Base-by-base conservation (phyloP, 1,140 invertebrate species). In the Wasmannia auropunctata region DNA sequence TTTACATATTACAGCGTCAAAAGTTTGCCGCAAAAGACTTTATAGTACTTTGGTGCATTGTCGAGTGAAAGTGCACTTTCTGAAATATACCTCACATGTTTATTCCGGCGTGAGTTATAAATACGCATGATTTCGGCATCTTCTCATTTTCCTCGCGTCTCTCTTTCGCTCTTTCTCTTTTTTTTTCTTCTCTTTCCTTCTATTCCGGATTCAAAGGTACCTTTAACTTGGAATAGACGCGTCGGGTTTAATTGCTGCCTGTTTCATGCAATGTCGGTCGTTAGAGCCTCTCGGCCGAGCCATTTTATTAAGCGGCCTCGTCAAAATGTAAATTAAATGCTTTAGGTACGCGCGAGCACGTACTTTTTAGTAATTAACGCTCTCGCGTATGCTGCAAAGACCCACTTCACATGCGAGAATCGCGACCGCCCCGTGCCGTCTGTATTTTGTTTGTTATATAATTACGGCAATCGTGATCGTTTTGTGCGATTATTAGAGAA, bases 61-160 rank as follows among this genome's bases (percentile, higher is more conserved):
- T 16, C 34, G 11, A 19, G 10, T 25, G 11, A 58, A 43, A 43
- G 16, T 85, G 90, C 85, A 87, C 92, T 93, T 93, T 93, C 92
- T 75, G 88, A 88, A 91, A 91, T n/a, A 46, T 92, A 92, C 91
- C 91, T 92, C 87, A 91, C 87, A 92, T 93, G 91, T 93, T 87
- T 88, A 88, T 88, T 90, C 85, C 62, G 51, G 77, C 86, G 84
- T 84, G 63, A 62, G 88, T 92, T 93, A 93, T 93, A 93, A 93
- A 93, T 93, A 93, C 87, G 49, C 76, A 58, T 65, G 84, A 19
- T 70, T 87, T 80, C 43, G 43, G n/a, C 49, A 65, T 86, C 83
- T 79, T 86, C 74, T 58, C 62, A 80, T 72, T 90, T 86, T 89
- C 70, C 70, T n/a, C 34, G 1, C 37, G 25, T 40, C 16, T 83